phyloP scores from a whole-genome alignment of 2,888 invertebrate genomes.

The Nemotelus pantherinus region DNA sequence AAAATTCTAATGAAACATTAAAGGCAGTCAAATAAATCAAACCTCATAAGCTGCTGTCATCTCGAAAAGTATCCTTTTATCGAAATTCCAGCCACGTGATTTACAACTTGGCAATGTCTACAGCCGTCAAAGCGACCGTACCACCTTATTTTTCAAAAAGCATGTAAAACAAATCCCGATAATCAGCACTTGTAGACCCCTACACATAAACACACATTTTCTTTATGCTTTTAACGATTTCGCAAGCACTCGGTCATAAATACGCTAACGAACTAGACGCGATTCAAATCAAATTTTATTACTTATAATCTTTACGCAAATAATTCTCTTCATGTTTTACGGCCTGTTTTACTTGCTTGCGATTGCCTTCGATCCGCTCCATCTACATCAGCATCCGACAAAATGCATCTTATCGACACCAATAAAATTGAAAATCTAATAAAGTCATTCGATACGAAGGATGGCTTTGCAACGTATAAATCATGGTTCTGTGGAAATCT shows the following conservation, averaged over 20 bases:
- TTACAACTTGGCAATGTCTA: too few relatives aligned
- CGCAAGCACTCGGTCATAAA: slow-evolving; percentile 31
- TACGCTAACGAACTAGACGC: slow-evolving; percentile 26
- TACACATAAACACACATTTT: not conserved
- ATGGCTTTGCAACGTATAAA: slow-evolving; percentile 22
- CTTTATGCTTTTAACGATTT: slow-evolving; percentile 29
- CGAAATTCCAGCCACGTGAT: too few relatives aligned
- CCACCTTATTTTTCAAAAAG: slow-evolving; percentile 2
- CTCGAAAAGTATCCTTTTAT: too few relatives aligned
- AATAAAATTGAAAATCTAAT: slow-evolving; percentile 35
- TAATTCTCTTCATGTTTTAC: slow-evolving; percentile 28
- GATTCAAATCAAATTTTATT: slow-evolving; percentile 35
- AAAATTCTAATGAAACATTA: too few relatives aligned
- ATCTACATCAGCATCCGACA: not conserved
- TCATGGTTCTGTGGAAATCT: slow-evolving; percentile 6
- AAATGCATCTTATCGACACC: slow-evolving; percentile 4
- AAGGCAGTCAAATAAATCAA: too few relatives aligned
- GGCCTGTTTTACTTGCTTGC: not conserved
- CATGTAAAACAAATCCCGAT: slow-evolving; percentile 25
- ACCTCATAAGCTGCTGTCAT: too few relatives aligned
- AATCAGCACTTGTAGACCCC: slow-evolving; percentile 24
- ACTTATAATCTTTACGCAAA: slow-evolving; percentile 38
- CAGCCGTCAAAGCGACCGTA: too few relatives aligned
- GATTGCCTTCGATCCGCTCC: not conserved
- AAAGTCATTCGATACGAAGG: slow-evolving; percentile 25